Base-by-base conservation (phyloP, 2,888 invertebrate species). In the Tipula lateralis region DNA sequence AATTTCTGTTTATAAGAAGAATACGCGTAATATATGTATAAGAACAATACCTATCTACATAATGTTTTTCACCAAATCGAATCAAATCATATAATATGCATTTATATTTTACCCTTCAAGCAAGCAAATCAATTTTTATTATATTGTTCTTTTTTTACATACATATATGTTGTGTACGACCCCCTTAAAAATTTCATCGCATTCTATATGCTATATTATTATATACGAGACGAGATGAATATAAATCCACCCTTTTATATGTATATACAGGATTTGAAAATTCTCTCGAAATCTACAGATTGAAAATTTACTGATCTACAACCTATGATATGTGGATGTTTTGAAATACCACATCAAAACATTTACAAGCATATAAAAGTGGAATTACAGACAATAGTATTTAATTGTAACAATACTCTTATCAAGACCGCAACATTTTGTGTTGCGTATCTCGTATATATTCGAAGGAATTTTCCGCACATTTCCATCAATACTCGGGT, bases 301-400 rank as follows among this genome's bases (percentile, higher is more conserved):
- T 66, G 66, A 66, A 66, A 66, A 66, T 66, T 66, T 30, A 82
- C 29, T 82, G 82, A 82, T 82, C 82, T 80, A 80, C 80, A 29
- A 80, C 29, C 29, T 30, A 32, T 82, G 82, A 82, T 82, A 82
- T 82, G 82, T 82, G 82, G 32, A 82, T 82, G 82, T 82, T 82
- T 82, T 82, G 82, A 82, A 82, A 82, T 82, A 82, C 82, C 82
- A 82, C 82, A 82, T 82, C 82, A 82, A 82, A 82, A 82, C 82
- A 82, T 82, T 82, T 66, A 66, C 66, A 66, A 66, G 66, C 66
- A 66, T 24, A 66, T 50, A 50, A 50, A 66, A 66, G 24, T 66
- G 24, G 24, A 66, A 66, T 66, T 66, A 66, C 66, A 66, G 66
- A 66, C 66, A 66, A 66, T 66, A 66, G 66, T 66, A 66, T 66